These are phyloP conservation scores for Erythrocebus patas DNA, from an alignment of 2,113 vertebrate genomes.

Conservation along the genomic window DNA sequence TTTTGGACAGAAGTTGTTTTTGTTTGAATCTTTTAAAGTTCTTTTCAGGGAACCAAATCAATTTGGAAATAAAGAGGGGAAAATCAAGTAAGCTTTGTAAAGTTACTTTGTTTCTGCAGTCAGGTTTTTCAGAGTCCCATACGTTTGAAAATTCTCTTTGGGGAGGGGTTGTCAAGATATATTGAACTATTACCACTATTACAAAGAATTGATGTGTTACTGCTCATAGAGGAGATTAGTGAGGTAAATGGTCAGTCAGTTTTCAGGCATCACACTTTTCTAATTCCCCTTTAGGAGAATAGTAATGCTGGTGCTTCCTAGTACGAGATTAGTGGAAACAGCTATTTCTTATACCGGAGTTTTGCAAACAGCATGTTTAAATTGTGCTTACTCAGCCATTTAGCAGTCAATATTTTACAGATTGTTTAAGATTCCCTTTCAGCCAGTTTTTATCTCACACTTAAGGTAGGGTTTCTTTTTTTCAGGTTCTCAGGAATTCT, in stretches of 20 bases:
- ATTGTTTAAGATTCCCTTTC: slow-evolving; percentile 83
- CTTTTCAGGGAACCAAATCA: neutral
- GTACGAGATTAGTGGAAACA: slow-evolving; percentile 52
- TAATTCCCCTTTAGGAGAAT: neutral
- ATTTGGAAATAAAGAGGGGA: neutral
- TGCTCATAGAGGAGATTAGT: neutral
- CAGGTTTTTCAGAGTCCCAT: neutral
- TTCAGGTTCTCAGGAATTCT: slow-evolving; percentile 87
- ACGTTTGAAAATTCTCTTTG: neutral
- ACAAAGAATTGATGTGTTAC: neutral
- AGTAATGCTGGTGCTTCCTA: neutral
- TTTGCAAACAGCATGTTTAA: slow-evolving; percentile 70
- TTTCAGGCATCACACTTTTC: neutral
- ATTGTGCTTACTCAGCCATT: slow-evolving; percentile 74
- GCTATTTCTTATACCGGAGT: slow-evolving; percentile 67
- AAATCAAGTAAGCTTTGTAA: neutral
- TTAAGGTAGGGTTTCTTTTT: slow-evolving; percentile 87
- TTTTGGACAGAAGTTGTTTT: neutral
- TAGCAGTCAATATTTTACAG: slow-evolving; percentile 76
- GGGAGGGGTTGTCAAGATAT: neutral
- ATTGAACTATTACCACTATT: neutral
- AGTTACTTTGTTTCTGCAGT: neutral
- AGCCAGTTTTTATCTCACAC: slow-evolving; percentile 82
- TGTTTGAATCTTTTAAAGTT: neutral
- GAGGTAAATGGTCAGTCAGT: neutral